These are phyloP conservation scores for Brachyptera risi DNA, from an alignment of 2,888 invertebrate genomes.

Conservation along the genomic window DNA sequence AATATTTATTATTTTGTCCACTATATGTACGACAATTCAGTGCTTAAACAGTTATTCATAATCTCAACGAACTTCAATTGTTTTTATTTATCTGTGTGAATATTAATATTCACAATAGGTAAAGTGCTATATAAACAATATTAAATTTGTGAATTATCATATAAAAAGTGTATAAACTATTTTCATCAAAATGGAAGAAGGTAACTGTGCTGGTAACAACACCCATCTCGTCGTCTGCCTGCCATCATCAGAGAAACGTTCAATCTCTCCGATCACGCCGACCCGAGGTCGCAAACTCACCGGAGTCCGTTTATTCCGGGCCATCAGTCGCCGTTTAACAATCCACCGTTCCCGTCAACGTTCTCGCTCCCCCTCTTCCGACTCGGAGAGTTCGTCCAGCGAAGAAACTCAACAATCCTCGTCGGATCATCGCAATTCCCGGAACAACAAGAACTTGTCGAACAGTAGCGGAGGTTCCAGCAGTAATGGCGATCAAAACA, in stretches of 20 bases:
- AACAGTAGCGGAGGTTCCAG: neutral
- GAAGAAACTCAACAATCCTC: neutral
- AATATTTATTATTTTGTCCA: too few species aligned
- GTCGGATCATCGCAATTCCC: neutral
- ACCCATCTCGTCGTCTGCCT: neutral
- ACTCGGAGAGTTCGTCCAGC: neutral
- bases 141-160: neutral
- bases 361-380: neutral
- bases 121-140: neutral
- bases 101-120: neutral
- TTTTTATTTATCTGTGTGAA: neutral
- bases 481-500: conserved; percentile 9
- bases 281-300: conserved; percentile 35
- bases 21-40: too few species aligned
- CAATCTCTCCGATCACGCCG: neutral
- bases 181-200: neutral
- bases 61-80: neutral
- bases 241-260: neutral
- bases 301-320: conserved; percentile 61
- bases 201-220: neutral
- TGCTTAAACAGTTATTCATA: too few species aligned
- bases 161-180: neutral
- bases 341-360: conserved; percentile 46
- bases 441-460: neutral
- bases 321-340: conserved; percentile 57